Evolutionary conservation across 2,797 vertebrate species (phyloP).

Genomic region (Enteromius thamalakanensis): DNA sequence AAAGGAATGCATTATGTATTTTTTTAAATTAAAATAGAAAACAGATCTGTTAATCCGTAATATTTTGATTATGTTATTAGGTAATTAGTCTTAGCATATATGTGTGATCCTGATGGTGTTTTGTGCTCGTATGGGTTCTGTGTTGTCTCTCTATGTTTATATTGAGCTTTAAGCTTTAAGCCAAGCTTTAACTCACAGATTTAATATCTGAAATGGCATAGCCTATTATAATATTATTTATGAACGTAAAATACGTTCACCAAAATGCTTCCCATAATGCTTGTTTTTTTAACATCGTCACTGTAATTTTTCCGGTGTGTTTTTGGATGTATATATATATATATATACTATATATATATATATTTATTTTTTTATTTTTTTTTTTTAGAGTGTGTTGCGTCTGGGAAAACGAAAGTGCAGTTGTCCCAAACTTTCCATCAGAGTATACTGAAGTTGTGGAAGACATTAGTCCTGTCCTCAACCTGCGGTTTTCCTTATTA

Average conservation of each 20-base stretch:
- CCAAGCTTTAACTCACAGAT: background rate
- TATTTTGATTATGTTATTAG: background rate
- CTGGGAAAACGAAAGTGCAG: background rate
- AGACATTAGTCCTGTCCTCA: background rate
- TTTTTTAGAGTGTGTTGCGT: background rate
- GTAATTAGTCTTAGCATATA: background rate
- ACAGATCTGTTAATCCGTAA: background rate
- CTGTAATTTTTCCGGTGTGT: background rate
- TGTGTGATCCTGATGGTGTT: background rate
- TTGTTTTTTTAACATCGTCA: too few species aligned
- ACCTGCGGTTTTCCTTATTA: background rate
- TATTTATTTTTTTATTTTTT: too few species aligned
- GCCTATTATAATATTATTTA: background rate
- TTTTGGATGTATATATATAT: background rate
- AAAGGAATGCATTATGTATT: background rate
- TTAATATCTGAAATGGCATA: background rate
- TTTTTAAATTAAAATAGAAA: background rate
- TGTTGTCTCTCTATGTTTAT: background rate
- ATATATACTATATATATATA: too few species aligned
- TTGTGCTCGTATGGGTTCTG: background rate
- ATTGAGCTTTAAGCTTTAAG: background rate
- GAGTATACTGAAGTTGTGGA: background rate
- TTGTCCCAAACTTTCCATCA: conserved; percentile 9
- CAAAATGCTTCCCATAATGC: background rate
- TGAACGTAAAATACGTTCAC: background rate